Base-by-base conservation (phyloP, 2,113 vertebrate species). In the Triplophysa tibetana region DNA sequence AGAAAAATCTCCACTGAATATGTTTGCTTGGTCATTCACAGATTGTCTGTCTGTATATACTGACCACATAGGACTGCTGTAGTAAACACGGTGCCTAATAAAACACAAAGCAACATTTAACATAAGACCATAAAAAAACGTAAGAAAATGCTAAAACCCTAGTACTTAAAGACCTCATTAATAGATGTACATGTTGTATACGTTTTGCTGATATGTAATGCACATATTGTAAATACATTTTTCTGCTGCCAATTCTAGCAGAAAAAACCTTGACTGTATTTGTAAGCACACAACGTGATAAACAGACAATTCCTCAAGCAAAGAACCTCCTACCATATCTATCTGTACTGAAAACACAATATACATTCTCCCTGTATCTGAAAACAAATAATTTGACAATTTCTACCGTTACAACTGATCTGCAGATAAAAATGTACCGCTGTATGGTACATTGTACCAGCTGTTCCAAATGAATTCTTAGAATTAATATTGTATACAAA, bases 1-100 rank as follows among this genome's bases (percentile, higher is more conserved):
- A 41, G 26, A 58, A 23, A 38, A 38, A n/a, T 58, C 13, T 33
- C 58, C 21, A 58, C 21, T 60, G n/a, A 8, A 24, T 60, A 58
- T 58, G 70, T 38, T 70, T 74, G 58, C 56, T 33, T 17, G 11
- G 48, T 50, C 74, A 0, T 17, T 77, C 62, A 76, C 45, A 64
- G 38, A 23, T 38, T 77, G 38, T 77, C 38, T 66, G 16, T 50
- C 11, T 48, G 26, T 41, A 29, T 19, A 21, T 13, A 50, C 23
- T 63, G 60, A 76, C 61, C 60, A 29, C 10, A 2, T 58, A 19
- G 8, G 7, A 33, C 69, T 17, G 56, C 19, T n/a, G 69, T 56
- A 43, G 33, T 60, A 60, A 74, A 74, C 70, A 74, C 41, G 19
- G 1, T 61, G 3, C 6, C 33, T 2, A 43, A 23, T 58, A 60